Evolutionary conservation across 2,797 vertebrate species (phyloP).

Genomic region (Paramormyrops hopkinsi): DNA sequence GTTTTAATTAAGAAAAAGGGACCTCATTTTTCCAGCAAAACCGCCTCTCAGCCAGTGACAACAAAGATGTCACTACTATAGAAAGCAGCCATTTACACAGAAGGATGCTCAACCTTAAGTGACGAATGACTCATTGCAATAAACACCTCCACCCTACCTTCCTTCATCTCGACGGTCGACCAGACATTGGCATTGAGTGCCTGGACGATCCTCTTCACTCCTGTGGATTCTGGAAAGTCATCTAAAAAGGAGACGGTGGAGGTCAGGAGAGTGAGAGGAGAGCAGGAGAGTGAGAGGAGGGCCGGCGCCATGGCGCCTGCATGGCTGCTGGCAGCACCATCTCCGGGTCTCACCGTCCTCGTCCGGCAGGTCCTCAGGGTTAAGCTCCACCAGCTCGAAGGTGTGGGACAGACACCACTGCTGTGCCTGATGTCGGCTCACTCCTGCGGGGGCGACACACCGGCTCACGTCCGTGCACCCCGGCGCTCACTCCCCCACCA

Average conservation of each 20-base stretch:
- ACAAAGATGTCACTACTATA: neutral
- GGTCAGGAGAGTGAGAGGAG: neutral
- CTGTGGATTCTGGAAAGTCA: slow-evolving; percentile 95
- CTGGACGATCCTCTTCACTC: slow-evolving; percentile 88
- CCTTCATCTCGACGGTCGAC: slow-evolving; percentile 93
- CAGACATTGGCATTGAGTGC: slow-evolving; percentile 95
- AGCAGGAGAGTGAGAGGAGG: neutral
- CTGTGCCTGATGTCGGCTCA: slow-evolving; percentile 84
- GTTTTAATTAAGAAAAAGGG: neutral
- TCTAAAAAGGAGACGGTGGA: slow-evolving; percentile 56
- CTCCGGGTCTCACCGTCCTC: slow-evolving; percentile 76
- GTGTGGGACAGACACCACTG: slow-evolving; percentile 93
- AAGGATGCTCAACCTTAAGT: neutral
- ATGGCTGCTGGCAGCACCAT: neutral
- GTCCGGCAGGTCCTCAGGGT: slow-evolving; percentile 84
- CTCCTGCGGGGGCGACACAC: slow-evolving; percentile 54
- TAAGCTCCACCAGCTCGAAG: slow-evolving; percentile 92
- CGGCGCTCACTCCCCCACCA: neutral
- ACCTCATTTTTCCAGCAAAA: neutral
- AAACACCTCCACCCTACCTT: slow-evolving; percentile 58
- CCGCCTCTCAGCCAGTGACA: neutral
- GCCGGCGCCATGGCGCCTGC: neutral
- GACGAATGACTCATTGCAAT: neutral
- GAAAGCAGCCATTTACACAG: neutral
- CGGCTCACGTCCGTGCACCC: neutral